Evolutionary conservation across 2,113 vertebrate species (phyloP).

Genomic region (Saccopteryx bilineata): DNA sequence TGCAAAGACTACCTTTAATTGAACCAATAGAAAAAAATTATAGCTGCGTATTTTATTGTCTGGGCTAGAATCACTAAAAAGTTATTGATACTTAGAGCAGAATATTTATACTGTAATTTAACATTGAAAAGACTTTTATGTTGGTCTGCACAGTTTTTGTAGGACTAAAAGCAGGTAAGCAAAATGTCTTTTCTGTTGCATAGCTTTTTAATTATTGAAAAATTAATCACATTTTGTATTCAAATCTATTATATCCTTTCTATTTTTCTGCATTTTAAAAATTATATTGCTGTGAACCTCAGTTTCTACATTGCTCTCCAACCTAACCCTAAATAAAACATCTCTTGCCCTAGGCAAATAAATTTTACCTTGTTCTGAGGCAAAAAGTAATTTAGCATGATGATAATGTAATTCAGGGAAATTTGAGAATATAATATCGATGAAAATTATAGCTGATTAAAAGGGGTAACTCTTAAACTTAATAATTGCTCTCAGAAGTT

Average conservation of each 20-base stretch:
- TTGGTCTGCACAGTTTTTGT: conserved; percentile 58
- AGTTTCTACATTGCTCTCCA: neutral
- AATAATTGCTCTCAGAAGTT: neutral
- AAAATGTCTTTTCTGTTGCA: conserved; percentile 45
- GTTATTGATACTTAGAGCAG: conserved; percentile 53
- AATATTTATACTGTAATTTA: conserved; percentile 73
- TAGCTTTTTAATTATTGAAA: neutral
- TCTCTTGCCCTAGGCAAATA: conserved; percentile 48
- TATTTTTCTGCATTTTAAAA: conserved; percentile 20
- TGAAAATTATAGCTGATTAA: conserved; percentile 35
- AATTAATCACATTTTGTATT: conserved; percentile 55
- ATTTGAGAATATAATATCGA: conserved; percentile 3
- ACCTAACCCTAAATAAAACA: conserved; percentile 36
- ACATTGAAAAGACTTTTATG: conserved; percentile 11
- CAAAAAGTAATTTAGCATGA: neutral
- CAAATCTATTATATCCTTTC: conserved; percentile 39
- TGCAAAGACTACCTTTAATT: conserved; percentile 59
- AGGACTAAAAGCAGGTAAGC: conserved; percentile 56
- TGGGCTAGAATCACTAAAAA: conserved; percentile 49
- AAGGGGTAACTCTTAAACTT: conserved; percentile 59
- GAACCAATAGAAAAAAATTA: neutral
- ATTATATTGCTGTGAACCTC: neutral
- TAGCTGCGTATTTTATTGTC: conserved; percentile 48
- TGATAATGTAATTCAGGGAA: conserved; percentile 13
- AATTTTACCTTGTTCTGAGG: conserved; percentile 58